Evolutionary conservation across 1,140 invertebrate genomes (phyloP).

Genomic region (Centruroides sculpturatus): DNA sequence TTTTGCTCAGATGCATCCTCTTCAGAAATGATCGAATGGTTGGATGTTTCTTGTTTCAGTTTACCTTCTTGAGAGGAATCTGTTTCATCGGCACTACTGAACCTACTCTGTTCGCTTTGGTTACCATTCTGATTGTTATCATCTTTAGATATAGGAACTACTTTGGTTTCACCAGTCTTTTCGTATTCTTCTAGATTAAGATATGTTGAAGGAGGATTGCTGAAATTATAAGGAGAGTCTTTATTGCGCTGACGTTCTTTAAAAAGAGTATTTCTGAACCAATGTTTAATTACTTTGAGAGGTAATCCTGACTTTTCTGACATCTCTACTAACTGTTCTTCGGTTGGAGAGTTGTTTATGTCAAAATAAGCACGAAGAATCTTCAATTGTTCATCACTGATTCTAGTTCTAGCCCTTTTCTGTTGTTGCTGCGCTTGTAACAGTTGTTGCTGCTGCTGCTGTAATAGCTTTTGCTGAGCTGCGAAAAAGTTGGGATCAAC

Average conservation of each 20-base stretch:
- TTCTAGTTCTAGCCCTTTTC: constrained; percentile 88
- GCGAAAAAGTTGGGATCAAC: constrained; percentile 22
- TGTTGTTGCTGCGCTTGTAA: constrained; percentile 43
- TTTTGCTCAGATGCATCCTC: not conserved
- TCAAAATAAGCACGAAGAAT: constrained; percentile 95
- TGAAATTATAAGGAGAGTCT: constrained; percentile 99
- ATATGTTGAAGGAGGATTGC: constrained; percentile 93
- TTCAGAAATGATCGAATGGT: constrained; percentile 3
- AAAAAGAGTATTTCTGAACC: constrained; percentile 98
- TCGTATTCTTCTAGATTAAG: constrained; percentile 97
- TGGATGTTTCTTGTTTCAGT: constrained; percentile 4
- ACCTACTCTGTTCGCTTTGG: constrained; percentile 10
- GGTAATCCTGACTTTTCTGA: constrained; percentile 88
- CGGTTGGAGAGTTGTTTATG: constrained; percentile 95
- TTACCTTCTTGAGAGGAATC: constrained; percentile 15
- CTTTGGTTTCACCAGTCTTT: constrained; percentile 94
- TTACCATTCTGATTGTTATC: constrained; percentile 20
- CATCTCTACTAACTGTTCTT: constrained; percentile 96
- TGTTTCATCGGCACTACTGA: constrained; percentile 8
- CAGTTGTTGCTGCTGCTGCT: constrained; percentile 33
- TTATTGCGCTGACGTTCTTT: constrained; percentile 98
- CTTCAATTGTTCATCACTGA: constrained; percentile 94
- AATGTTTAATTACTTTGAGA: constrained; percentile 98
- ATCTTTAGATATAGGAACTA: constrained; percentile 44
- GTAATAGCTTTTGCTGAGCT: constrained; percentile 30